Base-by-base conservation (phyloP, 2,888 invertebrate species). In the Erannis defoliaria region DNA sequence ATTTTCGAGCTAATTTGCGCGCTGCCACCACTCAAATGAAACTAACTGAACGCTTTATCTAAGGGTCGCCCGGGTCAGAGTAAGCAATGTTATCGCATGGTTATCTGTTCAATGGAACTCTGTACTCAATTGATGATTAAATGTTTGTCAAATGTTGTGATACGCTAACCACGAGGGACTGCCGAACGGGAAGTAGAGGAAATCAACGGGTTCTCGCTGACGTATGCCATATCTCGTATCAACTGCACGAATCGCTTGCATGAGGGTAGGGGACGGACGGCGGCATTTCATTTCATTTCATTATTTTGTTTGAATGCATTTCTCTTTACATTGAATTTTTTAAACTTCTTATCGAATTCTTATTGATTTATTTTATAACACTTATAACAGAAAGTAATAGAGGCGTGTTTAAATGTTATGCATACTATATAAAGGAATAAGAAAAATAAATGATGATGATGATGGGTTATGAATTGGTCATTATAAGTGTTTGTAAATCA, bases 31-130 rank as follows among this genome's bases (percentile, higher is more conserved):
- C 74, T 55, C 74, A 82, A 90, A 87, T 90, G 88, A 89, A 79
- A 73, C 67, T 29, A 61, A 64, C 53, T 21, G 26, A 19, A 18
- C 23, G 26, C 31, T 48, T 67, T 86, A 89, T 86, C 85, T 63
- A 57, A 59, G 78, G 87, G 83, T 86, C 85, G 74, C 70, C 71
- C 79, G 83, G 90, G 88, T 90, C 88, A 85, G 75, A 80, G 86
- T 88, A 84, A 88, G 88, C 78, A 85, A 70, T 82, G 80, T 86
- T 89, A 90, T 88, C 89, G 65, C 67, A 70, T 76, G 78, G 80
- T 87, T 90, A 89, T 86, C 84, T 70, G 66, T 48, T 72, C 68
- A 76, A 80, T 77, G 75, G 77, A 82, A 82, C 75, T 75, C 70
- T 35, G 53, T 57, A 57, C 48, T 40, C 49, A 60, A 60, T 56